These are phyloP conservation scores for Drosophila yakuba DNA, from an alignment of 1,140 invertebrate species.

Conservation along the genomic window DNA sequence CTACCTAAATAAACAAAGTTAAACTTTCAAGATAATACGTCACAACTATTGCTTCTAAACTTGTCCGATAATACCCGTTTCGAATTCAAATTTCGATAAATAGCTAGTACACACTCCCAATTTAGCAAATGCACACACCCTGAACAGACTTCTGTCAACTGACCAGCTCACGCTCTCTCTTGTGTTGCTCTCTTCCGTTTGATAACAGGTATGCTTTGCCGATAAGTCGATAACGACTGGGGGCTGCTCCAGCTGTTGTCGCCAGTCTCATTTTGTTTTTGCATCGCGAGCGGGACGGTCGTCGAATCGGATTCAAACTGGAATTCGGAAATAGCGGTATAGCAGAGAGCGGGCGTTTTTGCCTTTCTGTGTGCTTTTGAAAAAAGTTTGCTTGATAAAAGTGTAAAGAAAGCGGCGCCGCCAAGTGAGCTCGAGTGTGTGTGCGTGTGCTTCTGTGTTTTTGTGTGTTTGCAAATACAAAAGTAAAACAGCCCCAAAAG, in stretches of 20 bases:
- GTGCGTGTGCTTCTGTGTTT: slow-evolving; percentile 20
- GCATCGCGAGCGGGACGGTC: slow-evolving; percentile 8
- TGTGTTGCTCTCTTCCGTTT: neutral
- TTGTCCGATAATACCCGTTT: neutral
- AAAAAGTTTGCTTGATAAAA: slow-evolving; percentile 56
- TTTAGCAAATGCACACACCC: neutral
- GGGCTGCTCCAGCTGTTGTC: slow-evolving; percentile 2
- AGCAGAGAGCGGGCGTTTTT: slow-evolving; percentile 11
- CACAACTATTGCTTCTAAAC: neutral
- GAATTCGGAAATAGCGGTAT: slow-evolving; percentile 4
- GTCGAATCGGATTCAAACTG: slow-evolving; percentile 1
- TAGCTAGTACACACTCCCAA: neutral
- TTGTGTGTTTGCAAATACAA: slow-evolving; percentile 55
- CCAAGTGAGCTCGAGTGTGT: slow-evolving; percentile 16
- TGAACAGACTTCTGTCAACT: no score
- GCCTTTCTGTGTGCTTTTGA: slow-evolving; percentile 31
- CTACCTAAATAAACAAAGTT: neutral
- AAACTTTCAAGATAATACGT: neutral
- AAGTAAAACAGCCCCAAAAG: slow-evolving; percentile 23
- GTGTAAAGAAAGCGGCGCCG: slow-evolving; percentile 35
- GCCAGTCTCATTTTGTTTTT: slow-evolving; percentile 8
- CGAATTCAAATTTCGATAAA: neutral
- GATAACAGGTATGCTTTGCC: neutral
- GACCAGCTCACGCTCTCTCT: no score
- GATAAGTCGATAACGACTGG: slow-evolving; percentile 3